Conservation (phyloP, 2,888 invertebrate genomes). For the Acanthosepion lycidas region DNA sequence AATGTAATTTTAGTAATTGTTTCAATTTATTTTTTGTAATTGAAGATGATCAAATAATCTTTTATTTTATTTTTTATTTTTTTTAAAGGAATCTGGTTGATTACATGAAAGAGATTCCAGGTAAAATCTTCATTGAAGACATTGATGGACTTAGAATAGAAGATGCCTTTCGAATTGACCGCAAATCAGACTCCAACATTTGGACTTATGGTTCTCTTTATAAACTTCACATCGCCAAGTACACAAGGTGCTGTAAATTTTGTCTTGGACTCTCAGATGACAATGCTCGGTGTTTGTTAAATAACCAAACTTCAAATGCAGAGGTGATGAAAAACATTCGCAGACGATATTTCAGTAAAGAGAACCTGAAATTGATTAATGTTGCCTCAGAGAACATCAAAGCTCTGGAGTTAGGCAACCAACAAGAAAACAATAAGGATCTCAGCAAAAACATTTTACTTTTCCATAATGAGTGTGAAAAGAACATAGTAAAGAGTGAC, state of each 20-base stretch:
- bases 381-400: neutral
- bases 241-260: conserved; percentile 53
- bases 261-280: conserved; percentile 55
- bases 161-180: conserved; percentile 71
- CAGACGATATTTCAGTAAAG: conserved; percentile 63
- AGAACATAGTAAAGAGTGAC: neutral
- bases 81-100: conserved; percentile 33
- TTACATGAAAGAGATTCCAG: conserved; percentile 48
- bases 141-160: conserved; percentile 62
- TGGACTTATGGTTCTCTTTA: conserved; percentile 71
- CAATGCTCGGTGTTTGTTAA: conserved; percentile 50
- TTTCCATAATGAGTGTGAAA: neutral
- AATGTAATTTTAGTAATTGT: too few species aligned
- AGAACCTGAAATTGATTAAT: conserved; percentile 54
- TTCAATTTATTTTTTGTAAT: neutral
- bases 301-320: conserved; percentile 2
- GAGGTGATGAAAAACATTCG: conserved; percentile 51
- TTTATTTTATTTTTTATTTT: neutral
- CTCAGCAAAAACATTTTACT: conserved; percentile 51
- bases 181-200: conserved; percentile 68
- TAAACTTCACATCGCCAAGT: conserved; percentile 69
- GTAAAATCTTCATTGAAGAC: conserved; percentile 67
- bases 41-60: neutral
- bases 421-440: neutral
- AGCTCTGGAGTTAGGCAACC: neutral